These are phyloP conservation scores for Fratercula arctica DNA, from an alignment of 2,797 vertebrate species.

Conservation along the genomic window DNA sequence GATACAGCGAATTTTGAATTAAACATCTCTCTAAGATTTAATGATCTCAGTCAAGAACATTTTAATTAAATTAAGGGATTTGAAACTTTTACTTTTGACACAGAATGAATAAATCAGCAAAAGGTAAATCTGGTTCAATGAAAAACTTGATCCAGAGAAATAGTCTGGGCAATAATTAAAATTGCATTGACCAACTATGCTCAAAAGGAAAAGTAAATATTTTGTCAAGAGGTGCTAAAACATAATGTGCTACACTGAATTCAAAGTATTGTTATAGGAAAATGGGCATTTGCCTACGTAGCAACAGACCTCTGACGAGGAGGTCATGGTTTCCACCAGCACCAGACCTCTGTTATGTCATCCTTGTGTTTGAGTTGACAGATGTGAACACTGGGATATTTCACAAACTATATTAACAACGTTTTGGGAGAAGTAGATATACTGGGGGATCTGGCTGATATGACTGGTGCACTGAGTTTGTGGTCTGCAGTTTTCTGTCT, in stretches of 20 bases:
- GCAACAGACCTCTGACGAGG: not conserved
- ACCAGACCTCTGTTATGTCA: not conserved
- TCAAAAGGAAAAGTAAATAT: not conserved
- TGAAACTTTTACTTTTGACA: conserved; percentile 68
- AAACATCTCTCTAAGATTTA: conserved; percentile 73
- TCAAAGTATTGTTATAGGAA: not conserved
- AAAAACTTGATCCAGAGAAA: not conserved
- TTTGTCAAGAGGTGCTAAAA: not conserved
- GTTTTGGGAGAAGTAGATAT: not conserved
- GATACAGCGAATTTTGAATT: conserved; percentile 74
- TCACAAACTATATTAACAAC: not conserved
- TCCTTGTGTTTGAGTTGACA: not conserved
- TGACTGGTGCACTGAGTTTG: not conserved
- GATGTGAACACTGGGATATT: not conserved
- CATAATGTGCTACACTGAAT: not conserved
- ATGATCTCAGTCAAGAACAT: conserved; percentile 74
- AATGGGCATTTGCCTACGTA: not conserved
- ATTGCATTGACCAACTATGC: not conserved
- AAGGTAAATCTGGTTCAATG: conserved; percentile 1
- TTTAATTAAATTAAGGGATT: conserved; percentile 74
- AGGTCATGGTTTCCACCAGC: not conserved
- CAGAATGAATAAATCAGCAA: conserved; percentile 42
- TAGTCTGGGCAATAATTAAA: not conserved
- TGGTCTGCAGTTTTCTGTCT: not conserved
- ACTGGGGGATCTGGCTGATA: not conserved